A percentile compares a stretch with the other conserved stretches of the same genome.
Conservation (phyloP, 2,888 invertebrate genomes). For the Atethmia centrago region DNA sequence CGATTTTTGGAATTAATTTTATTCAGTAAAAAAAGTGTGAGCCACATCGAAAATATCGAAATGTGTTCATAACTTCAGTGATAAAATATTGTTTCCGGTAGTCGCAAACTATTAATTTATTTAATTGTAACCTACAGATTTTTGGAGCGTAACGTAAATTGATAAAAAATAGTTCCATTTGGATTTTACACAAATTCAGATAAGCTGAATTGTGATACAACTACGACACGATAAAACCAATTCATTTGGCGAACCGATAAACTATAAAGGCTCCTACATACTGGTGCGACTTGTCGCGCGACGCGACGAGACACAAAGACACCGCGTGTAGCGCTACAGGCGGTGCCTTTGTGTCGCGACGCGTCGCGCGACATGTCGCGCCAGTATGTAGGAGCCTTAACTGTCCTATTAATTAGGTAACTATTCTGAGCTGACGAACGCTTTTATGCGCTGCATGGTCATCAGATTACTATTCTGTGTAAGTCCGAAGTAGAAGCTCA, state of each 20-base stretch:
- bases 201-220: background rate
- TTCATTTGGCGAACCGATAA: constrained; percentile 16
- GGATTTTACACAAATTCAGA: constrained; percentile 12
- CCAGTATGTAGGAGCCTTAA: no score
- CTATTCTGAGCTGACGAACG: background rate
- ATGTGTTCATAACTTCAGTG: background rate
- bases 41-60: background rate
- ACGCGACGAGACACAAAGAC: no score
- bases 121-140: background rate
- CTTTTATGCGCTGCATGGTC: background rate
- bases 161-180: background rate
- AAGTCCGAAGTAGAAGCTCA: background rate
- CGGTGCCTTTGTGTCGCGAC: no score
- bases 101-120: background rate
- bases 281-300: no score
- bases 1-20: background rate
- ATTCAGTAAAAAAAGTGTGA: background rate
- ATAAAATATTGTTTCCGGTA: background rate
- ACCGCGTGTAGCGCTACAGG: no score
- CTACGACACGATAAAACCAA: constrained; percentile 6
- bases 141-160: background rate
- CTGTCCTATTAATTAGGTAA: background rate
- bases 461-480: background rate
- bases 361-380: no score
- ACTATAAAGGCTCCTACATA: no score